phyloP scores from a whole-genome alignment of 2,888 invertebrate genomes.

The Andrena dorsata region DNA sequence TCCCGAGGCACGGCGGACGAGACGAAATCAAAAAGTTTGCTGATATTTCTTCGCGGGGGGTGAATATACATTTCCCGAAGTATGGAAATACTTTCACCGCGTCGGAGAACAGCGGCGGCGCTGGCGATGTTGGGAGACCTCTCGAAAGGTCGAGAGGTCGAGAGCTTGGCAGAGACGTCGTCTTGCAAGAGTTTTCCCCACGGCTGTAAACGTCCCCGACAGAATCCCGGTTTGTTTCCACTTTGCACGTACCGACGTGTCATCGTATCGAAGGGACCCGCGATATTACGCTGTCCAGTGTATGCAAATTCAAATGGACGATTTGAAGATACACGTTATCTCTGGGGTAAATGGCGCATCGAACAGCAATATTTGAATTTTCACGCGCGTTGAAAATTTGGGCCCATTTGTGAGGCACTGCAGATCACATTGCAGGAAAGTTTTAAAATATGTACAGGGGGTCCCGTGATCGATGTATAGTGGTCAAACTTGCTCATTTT shows the following conservation, averaged over 20 bases:
- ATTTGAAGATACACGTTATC: conserved; percentile 8
- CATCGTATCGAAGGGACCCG: conserved; percentile 7
- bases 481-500: too few species aligned
- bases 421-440: too few species aligned
- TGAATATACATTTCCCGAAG: conserved; percentile 59
- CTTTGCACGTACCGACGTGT: conserved; percentile 22
- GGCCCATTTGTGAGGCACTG: too few species aligned
- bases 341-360: neutral
- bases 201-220: conserved; percentile 63
- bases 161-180: conserved; percentile 53
- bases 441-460: too few species aligned
- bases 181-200: conserved; percentile 52
- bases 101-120: conserved; percentile 33
- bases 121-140: conserved; percentile 52
- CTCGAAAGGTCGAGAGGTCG: conserved; percentile 68
- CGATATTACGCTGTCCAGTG: conserved; percentile 20
- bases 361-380: neutral
- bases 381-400: neutral
- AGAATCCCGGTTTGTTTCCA: conserved; percentile 65
- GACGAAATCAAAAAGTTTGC: conserved; percentile 74
- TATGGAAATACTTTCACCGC: conserved; percentile 68
- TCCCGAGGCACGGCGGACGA: conserved; percentile 59
- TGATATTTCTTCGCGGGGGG: conserved; percentile 59
- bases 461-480: too few species aligned
- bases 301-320: conserved; percentile 9